A percentile compares a stretch with the other conserved stretches of the same genome.
Evolutionary conservation across 2,888 invertebrate genomes (phyloP).

Genomic region (Mallateleia sp.): DNA sequence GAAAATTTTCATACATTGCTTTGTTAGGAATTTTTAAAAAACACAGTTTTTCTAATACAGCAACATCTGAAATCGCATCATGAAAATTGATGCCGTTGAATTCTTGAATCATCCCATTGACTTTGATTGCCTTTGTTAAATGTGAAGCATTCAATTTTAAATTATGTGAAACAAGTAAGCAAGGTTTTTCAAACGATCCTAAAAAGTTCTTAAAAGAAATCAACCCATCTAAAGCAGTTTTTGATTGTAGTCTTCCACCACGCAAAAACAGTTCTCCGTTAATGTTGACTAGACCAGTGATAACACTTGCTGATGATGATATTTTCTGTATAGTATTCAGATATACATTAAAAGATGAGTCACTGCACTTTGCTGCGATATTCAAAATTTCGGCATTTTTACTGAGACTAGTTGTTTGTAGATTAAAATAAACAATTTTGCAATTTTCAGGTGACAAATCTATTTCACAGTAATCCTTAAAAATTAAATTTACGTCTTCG

Average conservation of each 20-base stretch:
- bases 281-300: constrained; percentile 44
- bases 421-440: constrained; percentile 31
- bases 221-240: too few species aligned
- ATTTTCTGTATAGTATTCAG: constrained; percentile 54
- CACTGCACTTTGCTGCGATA: constrained; percentile 47
- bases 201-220: too few species aligned
- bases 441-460: constrained; percentile 15
- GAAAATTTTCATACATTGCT: too few species aligned
- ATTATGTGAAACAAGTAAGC: constrained; percentile 51
- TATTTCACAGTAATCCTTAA: not conserved
- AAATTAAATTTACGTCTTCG: not conserved
- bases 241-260: too few species aligned
- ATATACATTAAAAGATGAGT: constrained; percentile 58
- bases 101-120: not conserved
- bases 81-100: constrained; percentile 10
- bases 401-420: constrained; percentile 26
- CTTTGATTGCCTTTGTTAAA: constrained; percentile 13
- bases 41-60: not conserved
- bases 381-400: constrained; percentile 38
- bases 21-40: too few species aligned
- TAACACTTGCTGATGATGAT: constrained; percentile 18
- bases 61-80: constrained; percentile 13
- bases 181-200: constrained; percentile 16
- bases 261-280: constrained; percentile 12
- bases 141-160: constrained; percentile 29